Base-by-base conservation (phyloP, 2,113 vertebrate genomes). In the Chelonoidis abingdonii region DNA sequence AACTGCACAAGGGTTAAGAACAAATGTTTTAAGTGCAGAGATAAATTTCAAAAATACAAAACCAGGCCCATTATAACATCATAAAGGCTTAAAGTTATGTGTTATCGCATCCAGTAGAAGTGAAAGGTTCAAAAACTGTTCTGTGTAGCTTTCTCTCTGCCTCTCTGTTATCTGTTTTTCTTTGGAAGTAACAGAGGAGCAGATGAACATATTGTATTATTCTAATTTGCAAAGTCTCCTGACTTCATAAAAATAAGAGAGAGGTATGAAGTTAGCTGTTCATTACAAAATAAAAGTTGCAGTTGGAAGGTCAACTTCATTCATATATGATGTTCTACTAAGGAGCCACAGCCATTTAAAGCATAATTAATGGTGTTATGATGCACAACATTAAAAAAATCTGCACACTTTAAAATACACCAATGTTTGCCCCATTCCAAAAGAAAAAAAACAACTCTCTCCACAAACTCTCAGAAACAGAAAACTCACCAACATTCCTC, bases 401-500 rank as follows among this genome's bases (percentile, higher is more conserved):
- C 92, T 94, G 90, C 72, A 89, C 81, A 49, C 24, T 80, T 94
- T 84, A 91, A 93, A 94, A 95, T 78, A 96, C 84, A 93, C 44
- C 86, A 86, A 91, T 88, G 81, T 97, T 95, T 94, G 96, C 92
- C 95, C 92, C 96, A 95, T 49, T 52, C 17, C 50, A 79, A 94
- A 95, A 96, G 78, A 93, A 95, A 93, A 94, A 38, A 1, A 87
- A 91, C 17, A 94, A 98, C 93, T 96, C 95, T 97, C 95, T 97
- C 87, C 96, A 94, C 93, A 97, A 96, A 92, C 96, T 93, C 96
- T 93, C 93, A 96, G 95, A 97, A 97, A 98, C 98, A 98, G 95
- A 98, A 98, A 99, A 99, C 99, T 99, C 99, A 99, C 99, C 99
- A 99, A 99, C 98, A 99, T 98, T 99, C 99, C 98, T 99, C 99